These are phyloP conservation scores for Manduca sexta DNA, from an alignment of 1,140 invertebrate species.

Conservation along the genomic window DNA sequence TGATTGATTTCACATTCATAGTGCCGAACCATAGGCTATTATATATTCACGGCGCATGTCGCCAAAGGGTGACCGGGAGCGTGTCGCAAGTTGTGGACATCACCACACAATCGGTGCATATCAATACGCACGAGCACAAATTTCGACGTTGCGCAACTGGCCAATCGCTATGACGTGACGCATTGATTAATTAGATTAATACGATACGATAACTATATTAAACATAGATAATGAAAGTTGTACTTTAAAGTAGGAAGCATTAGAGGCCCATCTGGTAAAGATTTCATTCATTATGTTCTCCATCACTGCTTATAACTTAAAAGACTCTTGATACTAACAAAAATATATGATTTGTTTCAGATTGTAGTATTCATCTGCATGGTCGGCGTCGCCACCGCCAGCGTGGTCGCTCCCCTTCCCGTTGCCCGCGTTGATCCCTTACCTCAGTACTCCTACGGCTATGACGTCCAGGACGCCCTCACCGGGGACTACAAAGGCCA, in stretches of 20 bases:
- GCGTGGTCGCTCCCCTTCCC: slow-evolving; percentile 42
- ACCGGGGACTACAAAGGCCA: slow-evolving; percentile 79
- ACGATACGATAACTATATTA: neutral
- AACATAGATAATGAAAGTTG: no score
- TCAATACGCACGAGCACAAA: slow-evolving; percentile 1
- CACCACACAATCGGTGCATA: slow-evolving; percentile 5
- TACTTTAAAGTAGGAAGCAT: no score
- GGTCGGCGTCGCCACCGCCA: slow-evolving; percentile 41
- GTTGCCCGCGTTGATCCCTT: slow-evolving; percentile 64
- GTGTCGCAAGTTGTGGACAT: slow-evolving; percentile 14
- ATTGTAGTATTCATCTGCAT: slow-evolving; percentile 69
- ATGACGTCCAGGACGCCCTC: slow-evolving; percentile 75
- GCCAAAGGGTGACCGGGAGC: slow-evolving; percentile 13
- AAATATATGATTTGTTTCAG: slow-evolving; percentile 29
- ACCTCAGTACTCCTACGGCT: slow-evolving; percentile 77
- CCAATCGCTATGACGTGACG: neutral
- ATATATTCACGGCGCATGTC: slow-evolving; percentile 10
- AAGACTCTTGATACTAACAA: no score
- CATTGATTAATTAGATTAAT: slow-evolving; percentile 2
- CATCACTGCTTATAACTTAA: no score
- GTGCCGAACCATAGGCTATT: neutral
- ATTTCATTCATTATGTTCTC: no score
- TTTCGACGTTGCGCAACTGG: neutral
- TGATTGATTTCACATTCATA: no score
- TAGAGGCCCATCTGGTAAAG: no score